Conservation (phyloP, 2,888 invertebrate genomes). For the Gryllus longicercus region DNA sequence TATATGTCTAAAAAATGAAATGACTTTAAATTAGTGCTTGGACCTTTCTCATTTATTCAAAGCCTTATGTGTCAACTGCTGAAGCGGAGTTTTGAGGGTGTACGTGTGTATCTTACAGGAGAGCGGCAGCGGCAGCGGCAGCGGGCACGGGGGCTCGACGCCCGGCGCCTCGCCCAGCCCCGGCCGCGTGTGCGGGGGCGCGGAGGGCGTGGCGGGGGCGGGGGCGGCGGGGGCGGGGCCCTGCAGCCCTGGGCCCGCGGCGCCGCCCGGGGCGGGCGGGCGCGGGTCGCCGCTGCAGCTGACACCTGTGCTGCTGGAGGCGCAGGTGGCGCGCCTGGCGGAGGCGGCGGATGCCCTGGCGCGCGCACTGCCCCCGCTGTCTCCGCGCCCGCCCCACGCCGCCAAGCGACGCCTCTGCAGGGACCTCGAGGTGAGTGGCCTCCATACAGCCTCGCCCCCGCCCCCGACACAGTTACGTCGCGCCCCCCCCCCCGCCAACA, state of each 20-base stretch:
- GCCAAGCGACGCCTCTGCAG: conserved; percentile 86
- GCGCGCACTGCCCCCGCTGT: conserved; percentile 76
- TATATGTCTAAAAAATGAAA: no score
- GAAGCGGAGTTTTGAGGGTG: no score
- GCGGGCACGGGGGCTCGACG: conserved; percentile 42
- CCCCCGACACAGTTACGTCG: no score
- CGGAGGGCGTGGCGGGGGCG: conserved; percentile 29
- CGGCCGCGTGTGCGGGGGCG: conserved; percentile 21
- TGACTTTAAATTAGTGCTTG: no score
- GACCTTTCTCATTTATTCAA: no score
- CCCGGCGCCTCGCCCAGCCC: conserved; percentile 42
- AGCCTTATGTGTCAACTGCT: no score
- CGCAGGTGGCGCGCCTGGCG: conserved; percentile 80
- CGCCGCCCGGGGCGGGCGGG: conserved; percentile 46
- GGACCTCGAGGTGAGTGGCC: conserved; percentile 68
- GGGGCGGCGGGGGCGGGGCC: conserved; percentile 42
- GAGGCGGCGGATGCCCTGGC: conserved; percentile 80
- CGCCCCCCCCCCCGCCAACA: no score
- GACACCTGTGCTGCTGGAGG: conserved; percentile 74
- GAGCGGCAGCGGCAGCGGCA: conserved; percentile 21
- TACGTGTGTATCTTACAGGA: no score
- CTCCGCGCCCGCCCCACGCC: conserved; percentile 84
- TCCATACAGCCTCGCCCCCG: no score
- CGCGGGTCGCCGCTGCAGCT: conserved; percentile 58
- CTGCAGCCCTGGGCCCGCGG: conserved; percentile 38